Evolutionary conservation across 2,797 vertebrate genomes (phyloP).

Genomic region (Taenioides sp.): DNA sequence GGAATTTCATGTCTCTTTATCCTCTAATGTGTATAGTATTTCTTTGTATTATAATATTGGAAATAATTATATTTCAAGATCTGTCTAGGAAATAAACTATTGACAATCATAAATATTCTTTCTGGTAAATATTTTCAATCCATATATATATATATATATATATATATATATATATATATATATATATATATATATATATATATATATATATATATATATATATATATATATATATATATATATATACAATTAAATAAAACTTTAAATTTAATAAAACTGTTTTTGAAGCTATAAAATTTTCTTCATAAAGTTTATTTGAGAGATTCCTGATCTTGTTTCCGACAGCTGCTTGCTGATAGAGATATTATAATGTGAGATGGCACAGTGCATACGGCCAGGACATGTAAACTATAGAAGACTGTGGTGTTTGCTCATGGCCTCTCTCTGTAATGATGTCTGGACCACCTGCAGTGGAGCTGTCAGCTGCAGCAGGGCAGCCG

Average conservation of each 20-base stretch:
- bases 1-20: not conserved
- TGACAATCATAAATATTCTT: not conserved
- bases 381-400: not conserved
- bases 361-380: not conserved
- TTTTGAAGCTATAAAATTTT: not conserved
- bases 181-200: no score
- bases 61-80: no score
- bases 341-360: not conserved
- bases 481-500: constrained; percentile 18
- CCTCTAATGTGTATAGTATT: not conserved
- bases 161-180: no score
- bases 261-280: not conserved
- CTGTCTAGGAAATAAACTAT: not conserved
- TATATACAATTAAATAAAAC: no score
- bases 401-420: constrained; percentile 19
- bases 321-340: no score
- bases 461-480: constrained; percentile 45
- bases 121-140: no score
- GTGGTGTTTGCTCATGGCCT: constrained; percentile 52
- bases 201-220: no score
- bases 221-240: no score
- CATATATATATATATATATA: no score
- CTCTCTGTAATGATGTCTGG: constrained; percentile 48
- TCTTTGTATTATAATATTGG: not conserved
- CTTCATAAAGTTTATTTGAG: not conserved